Evolutionary conservation across 2,888 invertebrate genomes (phyloP), one percentile per base, ranked within the genome.

Genomic region (Coleophora flavipennella): DNA sequence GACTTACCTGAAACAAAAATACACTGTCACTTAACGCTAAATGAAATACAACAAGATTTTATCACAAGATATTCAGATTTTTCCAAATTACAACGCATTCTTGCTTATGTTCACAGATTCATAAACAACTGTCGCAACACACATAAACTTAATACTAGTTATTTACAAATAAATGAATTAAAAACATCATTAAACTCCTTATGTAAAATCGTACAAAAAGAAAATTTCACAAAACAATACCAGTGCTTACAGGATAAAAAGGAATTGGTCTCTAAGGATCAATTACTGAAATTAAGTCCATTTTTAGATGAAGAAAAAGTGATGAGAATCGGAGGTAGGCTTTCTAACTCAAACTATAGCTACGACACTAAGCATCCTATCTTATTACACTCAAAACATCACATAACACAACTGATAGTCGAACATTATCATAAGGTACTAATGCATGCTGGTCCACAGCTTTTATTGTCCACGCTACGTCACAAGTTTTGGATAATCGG

Each of bases 51-150:
- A n/a, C 7, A 26, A 14, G 14, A 35, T 20, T 38, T 33, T 10
- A 33, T 13, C 10, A 1, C 28, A n/a, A 29, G 13, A 13, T 32
- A 33, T 36, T 43, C 43, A 11, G 33, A 29, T 35, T 43, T 38
- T 28, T 2, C 8, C 12, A 43, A 38, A 38, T 13, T 46, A 26
- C 43, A 46, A 34, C 31, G 40, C 8, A 25, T 36, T 2, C 25
- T 27, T 25, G 48, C 41, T 10, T 45, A 45, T 29, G 8, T 44
- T 4, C 20, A 33, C 7, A 36, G 45, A 36, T 45, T 48, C 13
- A 42, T 45, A 25, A 31, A 44, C 31, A 51, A 49, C 8, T 45
- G 44, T 13, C 41, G 36, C 10, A 6, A 29, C 10, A 6, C 29
- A 29, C 10, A 10, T 4, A n/a, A n/a, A 3, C 2, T 2, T 6